Base-by-base conservation (phyloP, 1,140 invertebrate species). In the Trichonephila inaurata region DNA sequence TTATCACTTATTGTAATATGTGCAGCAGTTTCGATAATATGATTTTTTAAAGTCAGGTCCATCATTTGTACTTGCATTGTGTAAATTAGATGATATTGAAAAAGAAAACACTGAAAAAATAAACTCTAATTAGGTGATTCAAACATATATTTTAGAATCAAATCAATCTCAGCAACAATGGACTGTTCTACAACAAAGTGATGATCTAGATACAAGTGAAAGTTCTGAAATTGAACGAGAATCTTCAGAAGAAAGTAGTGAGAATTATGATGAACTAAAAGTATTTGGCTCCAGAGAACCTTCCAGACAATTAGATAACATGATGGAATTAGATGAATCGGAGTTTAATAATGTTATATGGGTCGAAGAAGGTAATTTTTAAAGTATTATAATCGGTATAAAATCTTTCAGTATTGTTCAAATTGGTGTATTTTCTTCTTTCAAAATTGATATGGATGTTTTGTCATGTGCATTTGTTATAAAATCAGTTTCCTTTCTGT, bases 231-330 rank as follows among this genome's bases (percentile, higher is more conserved):
- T 12, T 8, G n/a, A 69, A 7, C 64, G 19, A 1, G 85, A 61
- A 5, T 61, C 10, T 16, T 87, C 58, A 61, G 88, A 89, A 16
- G 88, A 72, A 4, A 72, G 21, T 24, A 62, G 72, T 19, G 88
- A 72, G 28, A 21, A 44, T 8, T 72, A 24, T 58, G 64, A 69
- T 10, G 88, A 89, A 89, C 12, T 89, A 6, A 89, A 89, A 72
- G 16, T 44, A 18, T 72, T 66, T 24, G 10, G 64, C 16, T 51
- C n/a, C 8, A 89, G 21, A 4, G 64, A 21, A 18, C 18, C 40
- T 10, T 5, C 16, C 1, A 21, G 3, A 58, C 8, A 33, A 40
- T 33, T 10, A 12, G 44, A 19, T 51, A 33, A 40, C 8, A 40
- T 19, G 12, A 33, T 83, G 18, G 81, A 83, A 44, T 33, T 83